Base-by-base conservation (phyloP, 2,113 vertebrate genomes). In the Sander vitreus region DNA sequence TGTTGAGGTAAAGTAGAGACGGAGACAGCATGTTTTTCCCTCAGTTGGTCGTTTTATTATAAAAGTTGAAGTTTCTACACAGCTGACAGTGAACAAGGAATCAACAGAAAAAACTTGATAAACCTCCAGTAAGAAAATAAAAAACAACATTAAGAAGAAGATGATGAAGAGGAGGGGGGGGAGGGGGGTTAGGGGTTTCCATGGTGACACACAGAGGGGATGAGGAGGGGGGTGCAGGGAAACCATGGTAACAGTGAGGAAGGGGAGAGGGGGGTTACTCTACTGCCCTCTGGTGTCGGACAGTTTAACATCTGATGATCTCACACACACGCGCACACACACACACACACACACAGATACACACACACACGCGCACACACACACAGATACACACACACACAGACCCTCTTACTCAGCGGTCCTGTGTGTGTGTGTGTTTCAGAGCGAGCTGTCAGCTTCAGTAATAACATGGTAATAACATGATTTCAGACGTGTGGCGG, bases 31-130 rank as follows among this genome's bases (percentile, higher is more conserved):
- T 50, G 54, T 15, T 82, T 88, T 85, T 84, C 59, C 72, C 64
- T 88, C 85, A 79, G 63, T 23, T 55, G 76, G 68, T 78, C 6
- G 47, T 92, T 92, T 93, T 93, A 93, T 93, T 93, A 93, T 82
- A 93, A 93, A 93, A 93, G 88, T 83, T 85, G 82, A 83, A 54
- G 84, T 84, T 92, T 93, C 89, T 92, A 92, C 78, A 82, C 33
- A 36, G 33, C 59, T 80, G 86, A 92, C 88, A 78, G 85, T 85
- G 89, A 91, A 88, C 80, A 65, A 82, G 36, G 5, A 85, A 27
- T 27, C 30, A 90, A 87, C 80, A 85, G 27, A 87, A 88, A 88
- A 75, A 75, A 71, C 36, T 62, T 47, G 51, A 65, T 39, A 79
- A 76, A 81, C 71, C 53, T 87, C 70, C 80, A 85, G 76, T 88